Base-by-base conservation (phyloP, 2,113 vertebrate species). In the Mesembrinibis cayennensis region DNA sequence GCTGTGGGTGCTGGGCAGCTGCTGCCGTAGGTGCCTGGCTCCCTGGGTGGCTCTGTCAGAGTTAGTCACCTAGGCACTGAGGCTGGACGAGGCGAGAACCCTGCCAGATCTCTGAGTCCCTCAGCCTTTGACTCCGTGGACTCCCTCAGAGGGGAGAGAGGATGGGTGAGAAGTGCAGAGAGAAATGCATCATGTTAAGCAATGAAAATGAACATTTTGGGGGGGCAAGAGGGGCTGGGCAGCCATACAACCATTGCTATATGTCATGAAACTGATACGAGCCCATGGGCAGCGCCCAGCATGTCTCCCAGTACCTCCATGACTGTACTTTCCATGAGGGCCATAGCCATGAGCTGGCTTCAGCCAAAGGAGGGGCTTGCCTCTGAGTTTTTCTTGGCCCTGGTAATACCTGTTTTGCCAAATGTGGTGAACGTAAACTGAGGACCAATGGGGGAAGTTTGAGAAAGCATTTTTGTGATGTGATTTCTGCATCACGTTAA, bases 11-110 rank as follows among this genome's bases (percentile, higher is more conserved):
- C 36, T 58, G 29, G 66, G 66, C 26, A 45, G 25, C 12, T 1
- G 2, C 85, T 59, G 38, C 0, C 0, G 40, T 45, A 21, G 25
- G 26, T 73, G 44, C 29, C 58, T 53, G 73, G 13, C 10, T 47
- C 44, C 50, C 8, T n/a, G 52, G 23, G 13, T 42, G 12, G 7
- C 52, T 42, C 45, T 55, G 27, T 21, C 74, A 52, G 29, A 25
- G 21, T 40, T 45, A 34, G 29, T 18, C 16, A 47, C 14, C 61
- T 56, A 2, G 0, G 8, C 32, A 45, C 13, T 1, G 0, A 25
- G 36, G 30, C 22, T 61, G 59, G 63, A 49, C 0, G 1, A 72
- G 19, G 65, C 1, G 1, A 55, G 45, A 40, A 62, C n/a, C 47
- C 14, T 80, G 42, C 16, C n/a, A 67, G 42, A 69, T 30, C 27